These are phyloP conservation scores for Lymantria monacha DNA, from an alignment of 2,888 invertebrate species.

Conservation along the genomic window DNA sequence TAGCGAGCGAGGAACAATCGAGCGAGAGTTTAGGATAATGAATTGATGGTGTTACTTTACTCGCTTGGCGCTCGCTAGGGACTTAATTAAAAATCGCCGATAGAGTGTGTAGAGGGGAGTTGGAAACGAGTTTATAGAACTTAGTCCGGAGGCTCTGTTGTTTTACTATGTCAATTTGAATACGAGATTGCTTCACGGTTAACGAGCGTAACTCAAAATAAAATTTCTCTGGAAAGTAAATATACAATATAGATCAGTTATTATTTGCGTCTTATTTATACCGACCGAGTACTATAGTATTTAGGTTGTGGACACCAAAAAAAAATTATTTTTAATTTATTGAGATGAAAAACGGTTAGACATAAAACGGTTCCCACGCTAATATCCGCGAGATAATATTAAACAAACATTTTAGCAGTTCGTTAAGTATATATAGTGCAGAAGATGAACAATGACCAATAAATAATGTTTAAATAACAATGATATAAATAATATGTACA, in stretches of 20 bases:
- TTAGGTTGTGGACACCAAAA: no score
- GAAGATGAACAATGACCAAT: no score
- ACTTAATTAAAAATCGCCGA: constrained; percentile 83
- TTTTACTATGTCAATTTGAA: constrained; percentile 81
- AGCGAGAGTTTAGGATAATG: constrained; percentile 82
- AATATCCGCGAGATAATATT: no score
- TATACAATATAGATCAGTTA: constrained; percentile 11
- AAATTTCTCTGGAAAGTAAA: constrained; percentile 14
- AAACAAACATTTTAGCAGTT: no score
- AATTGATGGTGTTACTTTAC: constrained; percentile 82
- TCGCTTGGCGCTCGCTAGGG: constrained; percentile 75
- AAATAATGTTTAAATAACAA: no score
- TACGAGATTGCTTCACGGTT: constrained; percentile 69
- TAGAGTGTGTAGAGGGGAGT: constrained; percentile 80
- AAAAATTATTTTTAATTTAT: no score
- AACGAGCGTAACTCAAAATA: constrained; percentile 33
- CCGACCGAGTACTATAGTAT: no score
- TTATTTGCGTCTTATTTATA: constrained; percentile 5
- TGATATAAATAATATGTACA: no score
- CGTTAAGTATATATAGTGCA: no score
- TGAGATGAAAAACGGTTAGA: no score
- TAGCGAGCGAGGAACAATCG: constrained; percentile 81
- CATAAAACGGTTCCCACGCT: no score
- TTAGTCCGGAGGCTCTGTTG: constrained; percentile 75
- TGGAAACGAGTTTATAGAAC: constrained; percentile 78